These are phyloP conservation scores for Labeo calbasu DNA, from an alignment of 2,797 vertebrate genomes.

Conservation along the genomic window DNA sequence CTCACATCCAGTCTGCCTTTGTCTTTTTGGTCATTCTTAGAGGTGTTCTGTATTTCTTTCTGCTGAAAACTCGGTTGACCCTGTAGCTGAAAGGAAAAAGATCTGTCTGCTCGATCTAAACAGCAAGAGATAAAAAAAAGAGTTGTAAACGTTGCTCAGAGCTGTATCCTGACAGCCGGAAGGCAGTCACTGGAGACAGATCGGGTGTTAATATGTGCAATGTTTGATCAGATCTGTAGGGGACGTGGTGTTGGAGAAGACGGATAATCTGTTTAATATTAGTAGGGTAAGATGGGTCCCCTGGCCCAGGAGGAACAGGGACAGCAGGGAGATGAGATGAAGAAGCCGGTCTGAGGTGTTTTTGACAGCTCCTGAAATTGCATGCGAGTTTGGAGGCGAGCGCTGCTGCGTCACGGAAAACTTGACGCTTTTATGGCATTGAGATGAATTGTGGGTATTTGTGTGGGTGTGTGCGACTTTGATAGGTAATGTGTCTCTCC, in stretches of 20 bases:
- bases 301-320: conserved; percentile 26
- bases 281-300: conserved; percentile 59
- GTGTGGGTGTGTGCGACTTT: conserved; percentile 37
- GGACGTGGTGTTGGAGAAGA: conserved; percentile 49
- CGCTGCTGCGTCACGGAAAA: conserved; percentile 35
- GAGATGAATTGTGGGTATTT: conserved; percentile 36
- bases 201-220: conserved; percentile 56
- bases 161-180: conserved; percentile 31
- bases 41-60: conserved; percentile 24
- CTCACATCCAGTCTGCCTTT: conserved; percentile 16
- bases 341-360: conserved; percentile 43
- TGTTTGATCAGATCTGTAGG: conserved; percentile 59
- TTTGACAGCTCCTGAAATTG: conserved; percentile 62
- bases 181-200: conserved; percentile 45
- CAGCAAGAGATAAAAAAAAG: conserved; percentile 5
- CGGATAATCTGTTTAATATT: conserved; percentile 69
- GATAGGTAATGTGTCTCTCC: conserved; percentile 18
- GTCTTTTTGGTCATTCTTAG: conserved; percentile 19
- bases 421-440: conserved; percentile 38
- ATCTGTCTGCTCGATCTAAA: conserved; percentile 9
- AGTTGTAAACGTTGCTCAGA: conserved; percentile 50
- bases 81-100: conserved; percentile 34
- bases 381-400: conserved; percentile 34
- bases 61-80: conserved; percentile 43
- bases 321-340: conserved; percentile 48